Evolutionary conservation across 2,888 invertebrate genomes (phyloP).

Genomic region (Tolmerus cingulatus): DNA sequence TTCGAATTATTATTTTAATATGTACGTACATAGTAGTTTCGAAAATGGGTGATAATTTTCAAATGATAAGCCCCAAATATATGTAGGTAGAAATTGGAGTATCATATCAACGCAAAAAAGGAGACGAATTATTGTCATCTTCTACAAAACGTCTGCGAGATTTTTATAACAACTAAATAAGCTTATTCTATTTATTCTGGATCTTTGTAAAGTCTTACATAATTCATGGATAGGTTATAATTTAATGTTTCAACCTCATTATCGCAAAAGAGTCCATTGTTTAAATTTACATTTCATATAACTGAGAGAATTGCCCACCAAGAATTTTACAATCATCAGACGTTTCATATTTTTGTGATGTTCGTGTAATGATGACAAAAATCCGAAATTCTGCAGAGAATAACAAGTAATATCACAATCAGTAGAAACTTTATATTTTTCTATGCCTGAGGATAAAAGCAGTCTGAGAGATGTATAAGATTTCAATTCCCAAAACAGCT

Average conservation of each 20-base stretch:
- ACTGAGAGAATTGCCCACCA: not conserved
- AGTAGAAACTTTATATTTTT: not conserved
- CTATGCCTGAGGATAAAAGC: not conserved
- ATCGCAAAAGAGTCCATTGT: not conserved
- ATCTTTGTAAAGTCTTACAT: not conserved
- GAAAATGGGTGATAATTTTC: too few relatives aligned
- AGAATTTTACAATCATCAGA: not conserved
- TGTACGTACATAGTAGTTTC: too few relatives aligned
- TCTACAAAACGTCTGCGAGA: too few relatives aligned
- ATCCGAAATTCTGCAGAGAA: not conserved
- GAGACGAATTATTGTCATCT: too few relatives aligned
- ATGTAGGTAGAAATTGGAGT: too few relatives aligned
- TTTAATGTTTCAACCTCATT: not conserved
- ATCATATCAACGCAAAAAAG: too few relatives aligned
- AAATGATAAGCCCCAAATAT: too few relatives aligned
- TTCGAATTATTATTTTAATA: too few relatives aligned
- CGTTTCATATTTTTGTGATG: too few relatives aligned
- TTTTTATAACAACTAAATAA: too few relatives aligned
- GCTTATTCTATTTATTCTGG: too few relatives aligned
- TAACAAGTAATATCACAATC: not conserved
- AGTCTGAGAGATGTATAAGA: not conserved
- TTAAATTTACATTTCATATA: not conserved
- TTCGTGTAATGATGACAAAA: too few relatives aligned
- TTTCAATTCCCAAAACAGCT: not conserved
- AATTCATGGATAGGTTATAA: not conserved